Evolutionary conservation across 2,113 vertebrate species (phyloP).

Genomic region (Probosciger aterrimus): DNA sequence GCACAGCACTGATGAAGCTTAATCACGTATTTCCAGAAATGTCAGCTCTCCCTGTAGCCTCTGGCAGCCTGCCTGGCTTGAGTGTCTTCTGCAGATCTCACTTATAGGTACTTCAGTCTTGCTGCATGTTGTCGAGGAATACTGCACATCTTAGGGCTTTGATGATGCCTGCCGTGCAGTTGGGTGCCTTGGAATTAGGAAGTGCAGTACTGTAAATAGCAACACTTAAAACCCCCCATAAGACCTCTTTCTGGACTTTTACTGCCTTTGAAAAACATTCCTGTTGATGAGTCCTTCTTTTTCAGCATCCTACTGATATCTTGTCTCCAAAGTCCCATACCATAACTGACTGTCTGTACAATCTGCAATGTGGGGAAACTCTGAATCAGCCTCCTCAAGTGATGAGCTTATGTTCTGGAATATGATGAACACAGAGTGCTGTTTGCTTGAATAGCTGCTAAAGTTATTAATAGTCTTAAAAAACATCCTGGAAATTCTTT

Average conservation of each 20-base stretch:
- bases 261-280: neutral
- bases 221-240: neutral
- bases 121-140: rapidly evolving
- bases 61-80: neutral
- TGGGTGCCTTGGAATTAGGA: neutral
- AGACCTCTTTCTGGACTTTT: neutral
- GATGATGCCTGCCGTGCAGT: neutral
- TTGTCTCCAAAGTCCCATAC: neutral
- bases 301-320: neutral
- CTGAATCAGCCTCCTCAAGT: neutral
- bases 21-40: neutral
- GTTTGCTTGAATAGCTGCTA: conserved; percentile 44
- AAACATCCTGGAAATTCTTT: conserved; percentile 69
- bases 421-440: neutral
- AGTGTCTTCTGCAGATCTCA: neutral
- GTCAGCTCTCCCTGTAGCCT: neutral
- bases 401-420: neutral
- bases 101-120: neutral
- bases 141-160: neutral
- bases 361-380: neutral
- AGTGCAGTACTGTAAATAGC: neutral
- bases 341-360: neutral
- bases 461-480: conserved; percentile 61
- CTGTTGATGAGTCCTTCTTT: neutral
- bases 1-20: neutral